Evolutionary conservation across 2,113 vertebrate species (phyloP).

Genomic region (Emydocephalus ijimae): DNA sequence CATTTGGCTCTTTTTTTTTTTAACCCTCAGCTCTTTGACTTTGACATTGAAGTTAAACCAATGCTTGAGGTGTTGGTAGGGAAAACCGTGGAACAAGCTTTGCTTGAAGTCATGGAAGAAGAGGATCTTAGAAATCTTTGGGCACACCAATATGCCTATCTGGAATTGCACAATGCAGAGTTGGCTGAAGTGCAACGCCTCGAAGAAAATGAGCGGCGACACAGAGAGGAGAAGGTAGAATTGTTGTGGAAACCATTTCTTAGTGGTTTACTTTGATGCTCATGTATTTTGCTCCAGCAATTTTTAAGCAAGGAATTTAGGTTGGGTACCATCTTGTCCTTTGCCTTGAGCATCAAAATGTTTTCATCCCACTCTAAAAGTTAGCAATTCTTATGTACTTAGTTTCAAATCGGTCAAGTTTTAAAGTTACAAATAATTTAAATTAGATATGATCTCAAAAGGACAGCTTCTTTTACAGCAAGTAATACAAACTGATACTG

Average conservation of each 20-base stretch:
- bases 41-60: slow-evolving; percentile 88
- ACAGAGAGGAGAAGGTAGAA: slow-evolving; percentile 79
- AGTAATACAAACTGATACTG: neutral
- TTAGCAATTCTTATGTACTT: too few species aligned
- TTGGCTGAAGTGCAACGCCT: slow-evolving; percentile 86
- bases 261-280: neutral
- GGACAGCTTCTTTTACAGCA: neutral
- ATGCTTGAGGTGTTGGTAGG: slow-evolving; percentile 89
- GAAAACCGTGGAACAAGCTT: slow-evolving; percentile 88
- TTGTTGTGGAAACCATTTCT: neutral
- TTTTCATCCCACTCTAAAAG: neutral
- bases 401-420: neutral
- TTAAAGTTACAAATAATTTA: neutral
- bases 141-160: slow-evolving; percentile 70
- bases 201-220: slow-evolving; percentile 84
- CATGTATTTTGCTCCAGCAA: neutral
- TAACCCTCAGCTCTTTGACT: slow-evolving; percentile 86
- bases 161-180: slow-evolving; percentile 77
- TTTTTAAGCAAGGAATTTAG: neutral
- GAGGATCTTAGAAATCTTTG: slow-evolving; percentile 83
- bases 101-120: slow-evolving; percentile 93
- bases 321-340: neutral
- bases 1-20: slow-evolving; percentile 1
- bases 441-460: neutral
- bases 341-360: neutral